These are phyloP conservation scores for Craniophora ligustri DNA, from an alignment of 2,888 invertebrate genomes.

Conservation along the genomic window DNA sequence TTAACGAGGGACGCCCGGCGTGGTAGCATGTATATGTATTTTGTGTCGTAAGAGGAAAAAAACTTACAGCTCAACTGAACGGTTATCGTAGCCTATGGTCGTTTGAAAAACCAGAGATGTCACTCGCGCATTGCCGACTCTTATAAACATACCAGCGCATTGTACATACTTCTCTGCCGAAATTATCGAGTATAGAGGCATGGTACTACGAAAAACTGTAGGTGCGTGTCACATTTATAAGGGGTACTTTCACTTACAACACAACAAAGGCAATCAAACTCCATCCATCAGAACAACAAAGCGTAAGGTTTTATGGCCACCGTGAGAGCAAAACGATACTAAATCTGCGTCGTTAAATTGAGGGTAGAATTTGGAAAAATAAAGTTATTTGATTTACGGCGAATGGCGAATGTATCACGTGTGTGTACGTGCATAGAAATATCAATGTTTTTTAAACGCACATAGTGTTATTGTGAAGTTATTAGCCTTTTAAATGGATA, in stretches of 20 bases:
- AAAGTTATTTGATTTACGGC: conserved; percentile 14
- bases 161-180: too few relatives aligned
- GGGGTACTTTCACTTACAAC: neutral
- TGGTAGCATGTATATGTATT: too few relatives aligned
- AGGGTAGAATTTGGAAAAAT: conserved; percentile 13
- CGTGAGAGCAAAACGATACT: neutral
- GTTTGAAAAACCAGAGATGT: too few relatives aligned
- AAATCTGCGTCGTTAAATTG: neutral
- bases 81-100: too few relatives aligned
- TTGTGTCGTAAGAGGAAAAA: too few relatives aligned
- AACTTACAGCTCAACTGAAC: too few relatives aligned
- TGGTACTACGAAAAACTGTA: too few relatives aligned
- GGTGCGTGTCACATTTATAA: neutral
- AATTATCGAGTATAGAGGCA: too few relatives aligned
- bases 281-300: conserved; percentile 4
- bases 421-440: conserved; percentile 23
- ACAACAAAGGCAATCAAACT: neutral
- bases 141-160: too few relatives aligned
- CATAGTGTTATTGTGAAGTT: neutral
- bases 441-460: conserved; percentile 26
- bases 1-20: too few relatives aligned
- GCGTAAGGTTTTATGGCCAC: neutral
- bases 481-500: neutral
- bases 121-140: too few relatives aligned
- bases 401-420: neutral